Evolutionary conservation across 2,797 vertebrate species (phyloP).

Genomic region (Scyliorhinus canicula): DNA sequence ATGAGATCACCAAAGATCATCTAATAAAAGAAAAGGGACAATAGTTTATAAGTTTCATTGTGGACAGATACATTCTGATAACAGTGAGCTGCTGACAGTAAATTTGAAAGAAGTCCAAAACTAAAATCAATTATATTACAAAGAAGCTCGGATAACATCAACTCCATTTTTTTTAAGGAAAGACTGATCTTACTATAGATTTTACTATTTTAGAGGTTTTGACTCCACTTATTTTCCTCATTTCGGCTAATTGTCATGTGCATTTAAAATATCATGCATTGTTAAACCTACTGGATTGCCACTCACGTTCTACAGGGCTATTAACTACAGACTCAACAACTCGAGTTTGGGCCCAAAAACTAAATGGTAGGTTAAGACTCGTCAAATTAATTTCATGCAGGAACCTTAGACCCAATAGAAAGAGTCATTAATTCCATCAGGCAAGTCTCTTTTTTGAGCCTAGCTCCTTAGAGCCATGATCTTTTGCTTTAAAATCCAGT

Average conservation of each 20-base stretch:
- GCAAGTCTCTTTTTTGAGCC: background rate
- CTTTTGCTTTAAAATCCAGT: background rate
- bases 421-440: background rate
- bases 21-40: slow-evolving; percentile 33
- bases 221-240: background rate
- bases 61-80: background rate
- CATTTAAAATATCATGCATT: background rate
- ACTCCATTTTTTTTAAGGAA: slow-evolving; percentile 21
- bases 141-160: background rate
- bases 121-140: background rate
- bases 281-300: background rate
- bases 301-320: background rate
- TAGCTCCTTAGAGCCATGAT: background rate
- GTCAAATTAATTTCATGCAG: background rate
- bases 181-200: background rate
- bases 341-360: background rate
- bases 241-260: background rate
- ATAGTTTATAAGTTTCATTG: background rate
- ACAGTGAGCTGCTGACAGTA: background rate
- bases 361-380: background rate
- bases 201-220: background rate
- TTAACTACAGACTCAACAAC: background rate
- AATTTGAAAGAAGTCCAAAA: background rate
- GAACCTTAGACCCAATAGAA: background rate
- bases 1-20: slow-evolving; percentile 34